These are phyloP conservation scores for Karalla daura DNA, from an alignment of 2,797 vertebrate genomes.

Conservation along the genomic window DNA sequence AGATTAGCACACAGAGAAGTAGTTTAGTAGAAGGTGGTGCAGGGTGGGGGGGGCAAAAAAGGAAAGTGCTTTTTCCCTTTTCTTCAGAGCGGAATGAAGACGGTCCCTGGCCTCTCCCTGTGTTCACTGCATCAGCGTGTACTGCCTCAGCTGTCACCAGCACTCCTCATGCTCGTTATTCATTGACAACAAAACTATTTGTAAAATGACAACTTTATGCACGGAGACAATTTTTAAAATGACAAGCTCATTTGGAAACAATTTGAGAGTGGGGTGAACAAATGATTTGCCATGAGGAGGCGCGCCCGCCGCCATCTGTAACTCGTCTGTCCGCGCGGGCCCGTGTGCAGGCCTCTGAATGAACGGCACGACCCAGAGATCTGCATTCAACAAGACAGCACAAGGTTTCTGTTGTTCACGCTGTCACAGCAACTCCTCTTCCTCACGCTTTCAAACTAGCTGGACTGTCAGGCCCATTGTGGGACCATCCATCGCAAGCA, in stretches of 20 bases:
- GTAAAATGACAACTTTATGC: slow-evolving; percentile 62
- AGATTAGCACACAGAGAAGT: slow-evolving; percentile 42
- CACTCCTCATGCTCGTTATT: slow-evolving; percentile 31
- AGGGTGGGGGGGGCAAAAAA: slow-evolving; percentile 18
- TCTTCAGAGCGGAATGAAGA: slow-evolving; percentile 39
- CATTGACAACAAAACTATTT: slow-evolving; percentile 53
- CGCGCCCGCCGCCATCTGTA: slow-evolving; percentile 30
- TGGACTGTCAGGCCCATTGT: slow-evolving; percentile 36
- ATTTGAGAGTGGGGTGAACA: slow-evolving; percentile 47
- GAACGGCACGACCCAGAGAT: slow-evolving; percentile 49
- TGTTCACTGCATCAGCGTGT: slow-evolving; percentile 43
- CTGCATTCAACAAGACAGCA: slow-evolving; percentile 61
- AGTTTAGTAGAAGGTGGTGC: slow-evolving; percentile 35
- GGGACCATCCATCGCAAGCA: slow-evolving; percentile 24
- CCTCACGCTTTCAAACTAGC: slow-evolving; percentile 51
- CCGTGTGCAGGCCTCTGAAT: slow-evolving; percentile 16
- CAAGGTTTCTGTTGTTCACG: slow-evolving; percentile 62
- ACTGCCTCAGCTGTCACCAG: slow-evolving; percentile 33
- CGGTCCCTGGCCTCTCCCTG: slow-evolving; percentile 26
- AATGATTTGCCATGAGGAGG: slow-evolving; percentile 66
- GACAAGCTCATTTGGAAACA: slow-evolving; percentile 67
- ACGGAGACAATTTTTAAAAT: slow-evolving; percentile 46
- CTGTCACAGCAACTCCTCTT: slow-evolving; percentile 31
- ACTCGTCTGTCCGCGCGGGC: slow-evolving; percentile 31
- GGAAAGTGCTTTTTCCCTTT: slow-evolving; percentile 21